These are phyloP conservation scores for Pongo pygmaeus DNA, from an alignment of 2,113 vertebrate genomes.

Conservation along the genomic window DNA sequence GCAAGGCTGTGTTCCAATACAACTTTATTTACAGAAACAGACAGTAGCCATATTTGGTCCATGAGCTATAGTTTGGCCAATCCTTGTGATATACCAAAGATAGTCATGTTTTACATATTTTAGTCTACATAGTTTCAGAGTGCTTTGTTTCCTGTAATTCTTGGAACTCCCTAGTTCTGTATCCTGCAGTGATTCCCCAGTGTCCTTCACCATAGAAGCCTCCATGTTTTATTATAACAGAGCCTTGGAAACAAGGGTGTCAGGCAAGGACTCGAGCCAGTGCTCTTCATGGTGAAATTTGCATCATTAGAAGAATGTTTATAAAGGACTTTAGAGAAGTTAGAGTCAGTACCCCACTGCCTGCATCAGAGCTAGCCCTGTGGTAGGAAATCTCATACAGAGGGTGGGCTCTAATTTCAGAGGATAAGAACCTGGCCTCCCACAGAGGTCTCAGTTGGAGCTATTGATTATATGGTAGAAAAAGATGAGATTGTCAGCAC, in stretches of 20 bases:
- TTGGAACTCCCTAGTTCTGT: neutral
- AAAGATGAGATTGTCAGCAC: conserved; percentile 24
- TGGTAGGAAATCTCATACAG: conserved; percentile 72
- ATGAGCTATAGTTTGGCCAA: neutral
- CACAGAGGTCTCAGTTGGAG: neutral
- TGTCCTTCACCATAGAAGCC: neutral
- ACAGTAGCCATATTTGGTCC: neutral
- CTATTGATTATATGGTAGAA: neutral
- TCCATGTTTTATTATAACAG: neutral
- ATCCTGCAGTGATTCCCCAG: neutral
- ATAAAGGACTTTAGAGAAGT: conserved; percentile 40
- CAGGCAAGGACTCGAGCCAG: neutral
- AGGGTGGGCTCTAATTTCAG: conserved; percentile 64
- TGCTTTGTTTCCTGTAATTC: neutral
- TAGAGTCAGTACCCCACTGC: conserved; percentile 61
- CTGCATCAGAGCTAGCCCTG: conserved; percentile 52
- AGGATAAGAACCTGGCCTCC: conserved; percentile 65
- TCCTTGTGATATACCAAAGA: neutral
- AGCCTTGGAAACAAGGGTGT: neutral
- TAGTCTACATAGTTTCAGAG: neutral
- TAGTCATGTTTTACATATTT: neutral
- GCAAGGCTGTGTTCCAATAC: neutral
- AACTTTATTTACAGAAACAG: conserved; percentile 9
- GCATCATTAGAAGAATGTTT: conserved; percentile 59
- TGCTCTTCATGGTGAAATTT: conserved; percentile 34